phyloP scores from a whole-genome alignment of 2,113 vertebrate genomes.

The Agapornis roseicollis region DNA sequence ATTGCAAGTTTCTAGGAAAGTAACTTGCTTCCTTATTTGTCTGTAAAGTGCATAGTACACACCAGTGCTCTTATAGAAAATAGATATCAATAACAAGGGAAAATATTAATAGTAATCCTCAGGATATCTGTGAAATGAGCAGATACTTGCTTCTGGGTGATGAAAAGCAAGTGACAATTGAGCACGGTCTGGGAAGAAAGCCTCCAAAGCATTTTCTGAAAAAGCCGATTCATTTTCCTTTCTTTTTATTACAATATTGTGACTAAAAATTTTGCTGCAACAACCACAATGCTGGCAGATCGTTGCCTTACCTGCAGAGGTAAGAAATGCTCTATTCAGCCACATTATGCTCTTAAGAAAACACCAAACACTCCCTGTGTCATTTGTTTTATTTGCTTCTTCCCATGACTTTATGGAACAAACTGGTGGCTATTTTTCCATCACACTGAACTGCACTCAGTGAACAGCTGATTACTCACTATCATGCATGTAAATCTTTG shows the following conservation, averaged over 20 bases:
- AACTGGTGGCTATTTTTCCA: neutral
- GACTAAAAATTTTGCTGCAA: neutral
- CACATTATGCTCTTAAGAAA: neutral
- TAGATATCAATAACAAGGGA: neutral
- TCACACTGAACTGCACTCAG: neutral
- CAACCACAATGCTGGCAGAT: neutral
- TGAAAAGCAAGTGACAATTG: neutral
- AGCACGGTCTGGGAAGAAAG: neutral
- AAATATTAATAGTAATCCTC: conserved; percentile 1
- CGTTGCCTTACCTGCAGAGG: neutral
- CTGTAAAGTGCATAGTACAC: neutral
- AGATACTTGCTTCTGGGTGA: neutral
- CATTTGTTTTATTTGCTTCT: conserved; percentile 38
- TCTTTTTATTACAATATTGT: neutral
- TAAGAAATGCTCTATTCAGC: neutral
- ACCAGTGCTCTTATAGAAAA: neutral
- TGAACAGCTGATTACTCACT: neutral
- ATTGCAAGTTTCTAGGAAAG: neutral
- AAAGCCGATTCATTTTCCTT: neutral
- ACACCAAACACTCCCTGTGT: neutral
- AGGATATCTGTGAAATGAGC: neutral
- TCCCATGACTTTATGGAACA: neutral
- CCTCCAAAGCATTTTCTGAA: neutral
- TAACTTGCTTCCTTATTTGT: neutral
- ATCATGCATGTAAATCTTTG: conserved; percentile 11